Base-by-base conservation (phyloP, 2,888 invertebrate genomes). In the Caradrina kadenii region DNA sequence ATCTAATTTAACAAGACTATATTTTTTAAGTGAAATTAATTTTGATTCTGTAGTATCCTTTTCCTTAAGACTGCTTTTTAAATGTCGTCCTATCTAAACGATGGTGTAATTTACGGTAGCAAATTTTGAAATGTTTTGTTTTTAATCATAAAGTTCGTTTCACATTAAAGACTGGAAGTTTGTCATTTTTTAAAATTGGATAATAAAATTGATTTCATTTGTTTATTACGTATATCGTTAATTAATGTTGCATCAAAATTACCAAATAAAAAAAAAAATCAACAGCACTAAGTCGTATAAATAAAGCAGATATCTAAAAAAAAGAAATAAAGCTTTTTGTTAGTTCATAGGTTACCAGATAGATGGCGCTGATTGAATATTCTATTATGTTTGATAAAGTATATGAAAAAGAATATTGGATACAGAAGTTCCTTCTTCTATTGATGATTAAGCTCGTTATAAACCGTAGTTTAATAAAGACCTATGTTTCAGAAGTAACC, bases 1-100 rank as follows among this genome's bases (percentile, higher is more conserved):
- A n/a, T n/a, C n/a, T n/a, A n/a, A n/a, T n/a, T n/a, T n/a, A n/a
- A n/a, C n/a, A n/a, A n/a, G n/a, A n/a, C n/a, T n/a, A n/a, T n/a
- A 39, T 48, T 45, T 45, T 35, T 35, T 1, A 10, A 0, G 39
- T 13, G 0, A 2, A 39, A 39, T 13, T 1, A 39, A 39, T 13
- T 39, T 39, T 13, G 13, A 54, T n/a, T n/a, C n/a, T n/a, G n/a
- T n/a, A n/a, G n/a, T n/a, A n/a, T n/a, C 0, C 50, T 82, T 68
- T 77, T 52, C 52, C 2, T 67, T 13, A 63, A 58, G 39, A 0
- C 45, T 68, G n/a, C n/a, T 68, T 66, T 35, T 19, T 15, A 61
- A 77, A 81, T 81, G 62, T 64, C 68, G 31, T 26, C 21, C 11
- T 80, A 84, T 83, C 78, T 83, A 53, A 76, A 80, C 50, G 56